These are phyloP conservation scores for Aphidius gifuensis DNA, from an alignment of 1,140 invertebrate genomes.

Conservation along the genomic window DNA sequence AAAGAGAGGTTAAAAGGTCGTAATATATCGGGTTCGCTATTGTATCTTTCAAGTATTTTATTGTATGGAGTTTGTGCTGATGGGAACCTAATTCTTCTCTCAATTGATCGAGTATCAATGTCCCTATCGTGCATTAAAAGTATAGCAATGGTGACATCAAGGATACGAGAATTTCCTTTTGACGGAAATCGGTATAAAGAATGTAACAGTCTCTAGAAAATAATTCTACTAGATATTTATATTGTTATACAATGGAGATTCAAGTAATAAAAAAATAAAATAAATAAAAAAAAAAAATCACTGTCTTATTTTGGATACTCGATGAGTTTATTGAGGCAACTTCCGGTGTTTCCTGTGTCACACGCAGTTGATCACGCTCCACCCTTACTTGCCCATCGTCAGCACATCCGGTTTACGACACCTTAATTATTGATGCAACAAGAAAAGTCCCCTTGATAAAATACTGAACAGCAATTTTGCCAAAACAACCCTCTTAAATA, in stretches of 20 bases:
- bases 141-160: not conserved
- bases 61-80: slow-evolving; percentile 17
- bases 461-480: not conserved
- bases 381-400: slow-evolving; percentile 24
- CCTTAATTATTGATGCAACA: slow-evolving; percentile 45
- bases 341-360: slow-evolving; percentile 54
- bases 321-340: slow-evolving; percentile 33
- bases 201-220: not conserved
- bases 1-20: slow-evolving; percentile 13
- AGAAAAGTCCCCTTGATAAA: not conserved
- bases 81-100: slow-evolving; percentile 38
- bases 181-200: slow-evolving; percentile 3
- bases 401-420: slow-evolving; percentile 20
- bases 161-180: slow-evolving; percentile 15
- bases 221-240: not conserved
- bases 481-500: not conserved
- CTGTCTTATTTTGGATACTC: slow-evolving; percentile 25
- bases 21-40: slow-evolving; percentile 44
- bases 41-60: slow-evolving; percentile 32
- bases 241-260: slow-evolving; percentile 10
- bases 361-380: slow-evolving; percentile 55
- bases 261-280: not conserved
- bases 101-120: slow-evolving; percentile 19
- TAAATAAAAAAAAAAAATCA: slow-evolving; percentile 26
- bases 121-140: slow-evolving; percentile 5